phyloP scores from a whole-genome alignment of 1,140 invertebrate species.

The Agrypnia vestita region DNA sequence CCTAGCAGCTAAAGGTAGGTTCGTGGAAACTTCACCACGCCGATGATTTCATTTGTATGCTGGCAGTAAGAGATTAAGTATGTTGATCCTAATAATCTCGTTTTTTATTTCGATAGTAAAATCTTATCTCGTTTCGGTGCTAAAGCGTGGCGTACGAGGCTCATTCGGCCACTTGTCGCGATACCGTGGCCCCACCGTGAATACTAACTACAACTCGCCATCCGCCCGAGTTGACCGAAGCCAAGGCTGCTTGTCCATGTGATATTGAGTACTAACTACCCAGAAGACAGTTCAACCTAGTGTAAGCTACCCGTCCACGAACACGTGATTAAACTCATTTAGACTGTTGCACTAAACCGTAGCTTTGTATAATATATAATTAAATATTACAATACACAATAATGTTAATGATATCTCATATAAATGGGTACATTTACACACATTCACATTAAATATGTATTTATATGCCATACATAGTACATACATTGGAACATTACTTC shows the following conservation, averaged over 20 bases:
- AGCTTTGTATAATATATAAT: too few species aligned
- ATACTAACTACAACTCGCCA: slow-evolving; percentile 35
- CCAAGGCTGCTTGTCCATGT: slow-evolving; percentile 39
- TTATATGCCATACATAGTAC: too few species aligned
- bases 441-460: too few species aligned
- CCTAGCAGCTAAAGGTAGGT: slow-evolving; percentile 83
- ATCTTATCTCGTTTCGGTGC: slow-evolving; percentile 29
- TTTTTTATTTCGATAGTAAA: slow-evolving; percentile 26
- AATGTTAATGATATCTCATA: too few species aligned
- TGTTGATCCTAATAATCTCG: background rate
- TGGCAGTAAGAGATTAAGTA: too few species aligned
- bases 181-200: slow-evolving; percentile 42
- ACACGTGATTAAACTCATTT: too few species aligned
- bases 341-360: too few species aligned
- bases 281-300: too few species aligned
- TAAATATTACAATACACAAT: too few species aligned
- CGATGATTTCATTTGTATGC: background rate
- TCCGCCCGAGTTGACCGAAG: slow-evolving; percentile 38
- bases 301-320: too few species aligned
- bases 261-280: slow-evolving; percentile 1
- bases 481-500: too few species aligned
- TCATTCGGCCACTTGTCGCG: slow-evolving; percentile 50
- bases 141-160: slow-evolving; percentile 41
- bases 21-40: background rate
- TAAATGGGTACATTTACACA: too few species aligned